Conservation (phyloP, 2,797 vertebrate species). For the Melanotaenia maccullochi region DNA sequence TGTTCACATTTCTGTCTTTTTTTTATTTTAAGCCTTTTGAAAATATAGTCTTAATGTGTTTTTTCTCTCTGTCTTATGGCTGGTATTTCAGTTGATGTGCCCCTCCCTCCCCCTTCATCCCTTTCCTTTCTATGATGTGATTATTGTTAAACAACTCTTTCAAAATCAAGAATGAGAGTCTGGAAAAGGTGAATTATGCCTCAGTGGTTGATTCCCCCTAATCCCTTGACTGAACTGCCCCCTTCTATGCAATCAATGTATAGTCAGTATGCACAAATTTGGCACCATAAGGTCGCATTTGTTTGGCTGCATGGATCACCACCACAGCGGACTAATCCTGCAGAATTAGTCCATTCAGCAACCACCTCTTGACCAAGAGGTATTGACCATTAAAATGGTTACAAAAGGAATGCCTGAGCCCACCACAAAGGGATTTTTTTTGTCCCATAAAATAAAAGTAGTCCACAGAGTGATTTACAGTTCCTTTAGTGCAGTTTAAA, state of each 20-base stretch:
- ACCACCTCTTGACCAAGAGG: slow-evolving; percentile 76
- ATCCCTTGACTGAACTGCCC: slow-evolving; percentile 65
- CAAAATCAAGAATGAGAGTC: slow-evolving; percentile 61
- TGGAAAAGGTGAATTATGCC: slow-evolving; percentile 50
- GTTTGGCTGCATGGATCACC: slow-evolving; percentile 70
- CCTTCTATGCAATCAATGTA: slow-evolving; percentile 67
- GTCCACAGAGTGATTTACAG: slow-evolving; percentile 66
- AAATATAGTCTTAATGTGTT: slow-evolving; percentile 36
- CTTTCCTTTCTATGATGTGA: slow-evolving; percentile 55
- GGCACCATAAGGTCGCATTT: slow-evolving; percentile 71
- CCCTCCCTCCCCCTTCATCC: background rate
- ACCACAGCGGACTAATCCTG: slow-evolving; percentile 73
- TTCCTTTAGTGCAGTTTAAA: slow-evolving; percentile 55
- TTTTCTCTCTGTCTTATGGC: slow-evolving; percentile 39
- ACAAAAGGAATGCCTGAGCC: slow-evolving; percentile 77
- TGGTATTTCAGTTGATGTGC: slow-evolving; percentile 44
- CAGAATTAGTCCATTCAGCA: slow-evolving; percentile 75
- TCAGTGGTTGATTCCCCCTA: slow-evolving; percentile 63
- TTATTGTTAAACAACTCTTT: slow-evolving; percentile 72
- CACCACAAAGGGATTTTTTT: slow-evolving; percentile 48
- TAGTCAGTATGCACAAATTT: slow-evolving; percentile 58
- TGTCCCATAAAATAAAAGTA: slow-evolving; percentile 62
- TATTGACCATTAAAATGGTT: slow-evolving; percentile 77
- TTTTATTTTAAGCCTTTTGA: slow-evolving; percentile 33
- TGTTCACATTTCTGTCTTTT: slow-evolving; percentile 43